Base-by-base conservation (phyloP, 2,888 invertebrate genomes). In the Euclidia mi region DNA sequence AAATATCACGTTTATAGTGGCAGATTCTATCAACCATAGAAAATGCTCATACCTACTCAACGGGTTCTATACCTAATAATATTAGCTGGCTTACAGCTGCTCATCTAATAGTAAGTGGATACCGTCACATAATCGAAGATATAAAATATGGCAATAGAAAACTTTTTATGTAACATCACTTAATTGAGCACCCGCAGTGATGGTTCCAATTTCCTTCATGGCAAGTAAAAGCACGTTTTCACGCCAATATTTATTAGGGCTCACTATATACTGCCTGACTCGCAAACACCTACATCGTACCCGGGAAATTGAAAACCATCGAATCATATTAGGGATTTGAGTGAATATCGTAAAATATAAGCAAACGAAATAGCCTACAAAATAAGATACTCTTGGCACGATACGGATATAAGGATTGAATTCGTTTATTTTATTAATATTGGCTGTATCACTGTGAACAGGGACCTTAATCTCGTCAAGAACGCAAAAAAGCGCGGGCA, bases 221-320 rank as follows among this genome's bases (percentile, higher is more conserved):
- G n/a, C 32, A 57, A 64, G 56, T 70, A 48, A 58, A 43, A 47
- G 38, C 55, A 64, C 71, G 71, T 68, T 71, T 58, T 45, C 47
- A 48, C 60, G 37, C 45, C 56, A 56, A 67, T 64, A 73, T 73
- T 75, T 73, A 75, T 73, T 71, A 71, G 28, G 55, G 7, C 49
- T 38, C 25, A 55, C 53, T 64, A 52, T 59, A 57, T 47, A 53
- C 47, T 25, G 53, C 32, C 32, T 58, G 53, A 55, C 72, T 71
- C 67, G 72, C 65, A 41, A 65, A 52, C 57, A 40, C 65, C 61
- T 69, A 59, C 40, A 62, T 73, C 74, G 56, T 34, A 47, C 25
- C 49, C 76, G 81, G 89, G 90, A 90, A 90, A 90, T 90, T 89
- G 90, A 88, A 89, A 86, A 81, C 87, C 87, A 87, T 88, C 82